Percentiles rank a stretch among this genome's conserved stretches.
Conservation (phyloP, 2,797 vertebrate species). For the Scomberomorus guttatus region DNA sequence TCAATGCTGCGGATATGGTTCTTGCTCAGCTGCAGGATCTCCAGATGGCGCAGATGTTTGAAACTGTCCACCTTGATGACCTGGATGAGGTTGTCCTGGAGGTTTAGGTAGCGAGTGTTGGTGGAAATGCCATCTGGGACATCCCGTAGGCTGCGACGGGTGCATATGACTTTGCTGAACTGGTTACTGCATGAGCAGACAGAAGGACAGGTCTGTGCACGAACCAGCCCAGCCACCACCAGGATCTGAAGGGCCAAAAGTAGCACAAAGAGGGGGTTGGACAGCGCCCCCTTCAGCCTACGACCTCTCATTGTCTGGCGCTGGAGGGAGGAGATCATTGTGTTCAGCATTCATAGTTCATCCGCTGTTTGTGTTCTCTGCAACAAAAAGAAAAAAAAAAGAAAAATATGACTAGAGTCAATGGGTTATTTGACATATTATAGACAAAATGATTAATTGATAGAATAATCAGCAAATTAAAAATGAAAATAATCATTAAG, state of each 20-base stretch:
- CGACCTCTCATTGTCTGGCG: conserved; percentile 99
- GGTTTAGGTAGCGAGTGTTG: conserved; percentile 97
- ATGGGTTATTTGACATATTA: too few species aligned
- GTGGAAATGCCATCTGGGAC: conserved; percentile 99
- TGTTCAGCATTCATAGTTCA: conserved; percentile 99
- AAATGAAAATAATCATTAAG: conserved; percentile 24
- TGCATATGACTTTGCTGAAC: conserved; percentile 99
- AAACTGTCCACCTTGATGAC: conserved; percentile 99
- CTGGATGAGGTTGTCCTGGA: conserved; percentile 99
- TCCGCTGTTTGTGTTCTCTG: conserved; percentile 92
- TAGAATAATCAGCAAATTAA: conserved; percentile 8
- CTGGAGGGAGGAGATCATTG: conserved; percentile 99
- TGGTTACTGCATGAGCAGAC: conserved; percentile 99
- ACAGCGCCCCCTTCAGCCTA: conserved; percentile 99
- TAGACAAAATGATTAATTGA: background rate
- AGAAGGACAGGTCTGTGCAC: conserved; percentile 97
- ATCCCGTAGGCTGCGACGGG: conserved; percentile 94
- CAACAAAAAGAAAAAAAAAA: conserved; percentile 68
- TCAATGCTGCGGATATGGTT: conserved; percentile 99
- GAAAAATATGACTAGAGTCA: background rate
- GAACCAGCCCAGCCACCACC: conserved; percentile 96
- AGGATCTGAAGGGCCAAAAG: conserved; percentile 98
- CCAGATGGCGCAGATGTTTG: conserved; percentile 96
- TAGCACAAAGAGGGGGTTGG: conserved; percentile 98
- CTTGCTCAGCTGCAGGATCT: conserved; percentile 98